A percentile compares a stretch with the other conserved stretches of the same genome.
Conservation (phyloP, 2,797 vertebrate species). For the Caiman crocodilus region DNA sequence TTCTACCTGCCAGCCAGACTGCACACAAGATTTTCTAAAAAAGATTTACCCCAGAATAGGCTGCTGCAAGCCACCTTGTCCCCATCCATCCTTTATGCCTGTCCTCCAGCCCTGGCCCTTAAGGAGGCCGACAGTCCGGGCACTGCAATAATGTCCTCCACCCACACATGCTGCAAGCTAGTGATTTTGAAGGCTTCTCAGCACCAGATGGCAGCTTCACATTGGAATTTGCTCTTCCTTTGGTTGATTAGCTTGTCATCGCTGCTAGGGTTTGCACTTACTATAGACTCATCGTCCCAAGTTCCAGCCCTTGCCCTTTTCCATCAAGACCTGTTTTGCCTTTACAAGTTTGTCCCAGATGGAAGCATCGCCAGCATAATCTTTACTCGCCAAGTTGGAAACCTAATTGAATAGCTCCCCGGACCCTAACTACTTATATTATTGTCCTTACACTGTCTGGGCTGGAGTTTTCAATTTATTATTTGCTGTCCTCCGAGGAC, state of each 20-base stretch:
- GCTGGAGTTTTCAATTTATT: background rate
- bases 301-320: background rate
- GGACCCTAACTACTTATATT: rapidly evolving
- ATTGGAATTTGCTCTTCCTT: rapidly evolving
- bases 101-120: background rate
- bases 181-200: background rate
- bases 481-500: background rate
- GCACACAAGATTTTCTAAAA: background rate
- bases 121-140: background rate
- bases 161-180: background rate
- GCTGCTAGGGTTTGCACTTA: rapidly evolving
- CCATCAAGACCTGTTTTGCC: rapidly evolving
- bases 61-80: too few species aligned
- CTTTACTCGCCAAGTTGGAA: background rate
- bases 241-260: background rate
- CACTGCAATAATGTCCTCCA: background rate
- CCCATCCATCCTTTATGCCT: background rate
- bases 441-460: background rate
- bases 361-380: rapidly evolving
- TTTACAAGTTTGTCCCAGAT: rapidly evolving
- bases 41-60: background rate
- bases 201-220: background rate
- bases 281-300: background rate
- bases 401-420: background rate
- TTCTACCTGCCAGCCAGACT: background rate